Conservation (phyloP, 2,888 invertebrate species). For the Synanthedon vespiformis region DNA sequence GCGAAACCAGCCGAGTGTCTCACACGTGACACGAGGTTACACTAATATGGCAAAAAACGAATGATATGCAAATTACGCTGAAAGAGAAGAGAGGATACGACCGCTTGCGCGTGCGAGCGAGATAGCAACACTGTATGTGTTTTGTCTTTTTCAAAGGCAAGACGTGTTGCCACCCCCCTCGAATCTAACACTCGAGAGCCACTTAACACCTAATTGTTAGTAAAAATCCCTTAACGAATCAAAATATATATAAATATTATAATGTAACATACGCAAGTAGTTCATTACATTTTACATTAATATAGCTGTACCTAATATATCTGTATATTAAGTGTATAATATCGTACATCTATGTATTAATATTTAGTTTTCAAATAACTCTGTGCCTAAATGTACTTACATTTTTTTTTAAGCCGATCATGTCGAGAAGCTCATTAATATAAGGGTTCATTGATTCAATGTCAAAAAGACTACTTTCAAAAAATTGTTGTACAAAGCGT, state of each 20-base stretch:
- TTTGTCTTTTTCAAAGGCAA: too few species aligned
- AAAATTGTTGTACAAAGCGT: constrained; percentile 15
- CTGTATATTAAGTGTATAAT: constrained; percentile 50
- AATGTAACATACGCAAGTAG: too few species aligned
- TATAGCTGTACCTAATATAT: constrained; percentile 55
- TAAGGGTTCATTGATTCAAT: constrained; percentile 35
- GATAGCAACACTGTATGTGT: background rate
- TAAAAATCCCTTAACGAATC: constrained; percentile 69
- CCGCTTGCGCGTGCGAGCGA: background rate
- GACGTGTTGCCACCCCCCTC: background rate
- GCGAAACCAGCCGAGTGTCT: background rate
- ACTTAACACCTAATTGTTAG: constrained; percentile 64
- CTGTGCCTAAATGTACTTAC: constrained; percentile 61
- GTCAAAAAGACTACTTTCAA: constrained; percentile 21
- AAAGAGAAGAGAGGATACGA: background rate
- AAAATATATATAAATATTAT: constrained; percentile 49
- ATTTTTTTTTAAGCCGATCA: constrained; percentile 54
- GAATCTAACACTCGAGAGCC: constrained; percentile 30
- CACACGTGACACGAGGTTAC: constrained; percentile 20
- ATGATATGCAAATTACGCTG: constrained; percentile 43
- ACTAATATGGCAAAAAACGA: constrained; percentile 67
- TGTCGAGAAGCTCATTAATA: constrained; percentile 51
- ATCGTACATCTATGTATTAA: constrained; percentile 47
- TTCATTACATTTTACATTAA: constrained; percentile 30
- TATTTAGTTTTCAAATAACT: constrained; percentile 47